These are phyloP conservation scores for Palythoa caribaeorum DNA, from an alignment of 92 coral and sea anemone genomes.

Conservation along the genomic window DNA sequence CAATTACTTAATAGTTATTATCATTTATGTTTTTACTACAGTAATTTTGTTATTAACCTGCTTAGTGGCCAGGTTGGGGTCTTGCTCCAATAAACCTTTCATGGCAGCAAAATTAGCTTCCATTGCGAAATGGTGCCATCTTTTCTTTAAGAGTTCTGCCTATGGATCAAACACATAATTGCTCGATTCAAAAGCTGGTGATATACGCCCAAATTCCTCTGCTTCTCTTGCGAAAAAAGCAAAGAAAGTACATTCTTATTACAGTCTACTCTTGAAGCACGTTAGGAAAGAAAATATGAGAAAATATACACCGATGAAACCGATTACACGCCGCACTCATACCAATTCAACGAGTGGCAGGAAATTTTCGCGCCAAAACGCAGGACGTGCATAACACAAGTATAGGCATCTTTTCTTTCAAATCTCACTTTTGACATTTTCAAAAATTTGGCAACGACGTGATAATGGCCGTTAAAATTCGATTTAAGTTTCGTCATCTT, in stretches of 20 bases:
- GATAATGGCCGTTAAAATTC: no score
- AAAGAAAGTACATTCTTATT: not conserved
- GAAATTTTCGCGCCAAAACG: no score
- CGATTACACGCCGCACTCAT: no score
- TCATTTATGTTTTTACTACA: not conserved
- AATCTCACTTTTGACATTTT: no score
- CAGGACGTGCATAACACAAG: no score
- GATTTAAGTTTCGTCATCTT: no score
- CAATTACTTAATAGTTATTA: not conserved
- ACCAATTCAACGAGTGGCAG: no score
- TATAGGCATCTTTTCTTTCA: no score
- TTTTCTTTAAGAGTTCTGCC: slow-evolving; percentile 40
- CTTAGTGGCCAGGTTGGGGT: slow-evolving; percentile 34
- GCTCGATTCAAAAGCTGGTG: not conserved
- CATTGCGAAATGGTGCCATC: slow-evolving; percentile 47
- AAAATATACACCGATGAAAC: no score
- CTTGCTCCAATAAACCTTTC: slow-evolving; percentile 27
- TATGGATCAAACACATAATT: not conserved
- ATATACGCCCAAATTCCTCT: not conserved
- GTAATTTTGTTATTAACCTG: not conserved
- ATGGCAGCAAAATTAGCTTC: slow-evolving; percentile 37
- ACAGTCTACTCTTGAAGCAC: not conserved
- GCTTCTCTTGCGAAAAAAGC: not conserved
- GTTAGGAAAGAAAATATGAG: not conserved
- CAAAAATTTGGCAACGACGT: no score